These are phyloP conservation scores for Ferdinandea cuprea DNA, from an alignment of 2,888 invertebrate species.

Conservation along the genomic window DNA sequence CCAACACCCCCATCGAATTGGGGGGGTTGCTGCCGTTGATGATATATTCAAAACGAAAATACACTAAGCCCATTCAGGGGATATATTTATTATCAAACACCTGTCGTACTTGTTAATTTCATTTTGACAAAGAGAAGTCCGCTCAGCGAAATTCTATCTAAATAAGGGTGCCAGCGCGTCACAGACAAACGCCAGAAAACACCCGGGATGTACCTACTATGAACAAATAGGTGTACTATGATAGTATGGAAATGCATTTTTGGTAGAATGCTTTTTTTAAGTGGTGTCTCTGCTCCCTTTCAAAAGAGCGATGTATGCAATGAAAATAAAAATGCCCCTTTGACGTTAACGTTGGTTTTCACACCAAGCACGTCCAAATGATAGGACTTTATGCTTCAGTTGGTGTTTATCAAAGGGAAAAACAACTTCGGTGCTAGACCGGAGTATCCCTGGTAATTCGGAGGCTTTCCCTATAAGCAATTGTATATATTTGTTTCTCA, in stretches of 20 bases:
- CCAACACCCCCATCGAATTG: neutral
- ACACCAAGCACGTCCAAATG: conserved; percentile 51
- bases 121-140: conserved; percentile 29
- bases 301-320: neutral
- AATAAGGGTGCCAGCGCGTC: neutral
- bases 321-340: conserved; percentile 18
- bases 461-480: conserved; percentile 6
- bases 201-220: conserved; percentile 13
- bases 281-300: conserved; percentile 39
- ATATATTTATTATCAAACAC: conserved; percentile 47
- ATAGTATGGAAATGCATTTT: conserved; percentile 37
- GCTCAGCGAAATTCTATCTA: neutral
- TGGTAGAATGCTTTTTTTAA: conserved; percentile 26
- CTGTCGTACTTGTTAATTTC: conserved; percentile 54
- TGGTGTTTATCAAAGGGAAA: conserved; percentile 46
- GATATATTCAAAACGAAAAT: conserved; percentile 46
- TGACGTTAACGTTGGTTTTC: conserved; percentile 56
- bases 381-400: conserved; percentile 62
- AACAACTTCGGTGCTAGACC: conserved; percentile 21
- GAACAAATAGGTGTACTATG: too few species aligned
- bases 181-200: conserved; percentile 11
- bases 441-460: conserved; percentile 7
- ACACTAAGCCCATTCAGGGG: conserved; percentile 22
- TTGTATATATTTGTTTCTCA: neutral
- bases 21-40: conserved; percentile 12